phyloP scores from a whole-genome alignment of 2,797 vertebrate species.

The Dallia pectoralis region DNA sequence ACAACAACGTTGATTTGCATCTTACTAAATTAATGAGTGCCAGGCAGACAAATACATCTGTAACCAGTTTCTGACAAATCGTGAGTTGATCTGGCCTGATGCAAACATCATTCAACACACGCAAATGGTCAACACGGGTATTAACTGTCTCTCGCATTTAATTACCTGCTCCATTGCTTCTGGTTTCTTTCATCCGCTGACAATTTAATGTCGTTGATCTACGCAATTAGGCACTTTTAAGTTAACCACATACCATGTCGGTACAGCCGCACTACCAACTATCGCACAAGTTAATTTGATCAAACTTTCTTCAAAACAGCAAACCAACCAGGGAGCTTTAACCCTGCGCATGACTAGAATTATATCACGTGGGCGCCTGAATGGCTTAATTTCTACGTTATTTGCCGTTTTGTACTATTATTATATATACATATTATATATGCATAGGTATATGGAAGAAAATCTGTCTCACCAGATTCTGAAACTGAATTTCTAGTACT shows the following conservation, averaged over 20 bases:
- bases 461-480: too few relatives aligned
- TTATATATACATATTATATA: too few relatives aligned
- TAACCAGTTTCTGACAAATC: not conserved
- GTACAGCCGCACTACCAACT: not conserved
- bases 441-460: too few relatives aligned
- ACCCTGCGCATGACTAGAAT: not conserved
- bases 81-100: not conserved
- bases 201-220: conserved; percentile 9
- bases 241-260: not conserved
- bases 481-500: too few relatives aligned
- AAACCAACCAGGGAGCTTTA: not conserved
- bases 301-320: not conserved
- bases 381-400: not conserved
- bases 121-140: not conserved
- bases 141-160: not conserved
- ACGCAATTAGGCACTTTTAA: not conserved
- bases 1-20: not conserved
- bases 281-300: not conserved
- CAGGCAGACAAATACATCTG: not conserved
- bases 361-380: not conserved
- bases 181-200: conserved; percentile 37
- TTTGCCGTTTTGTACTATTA: too few relatives aligned
- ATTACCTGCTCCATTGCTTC: conserved; percentile 66
- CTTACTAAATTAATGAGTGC: not conserved
- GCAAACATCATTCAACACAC: not conserved